These are phyloP conservation scores for Oreochromis mossambicus DNA, from an alignment of 2,797 vertebrate species.

Conservation along the genomic window DNA sequence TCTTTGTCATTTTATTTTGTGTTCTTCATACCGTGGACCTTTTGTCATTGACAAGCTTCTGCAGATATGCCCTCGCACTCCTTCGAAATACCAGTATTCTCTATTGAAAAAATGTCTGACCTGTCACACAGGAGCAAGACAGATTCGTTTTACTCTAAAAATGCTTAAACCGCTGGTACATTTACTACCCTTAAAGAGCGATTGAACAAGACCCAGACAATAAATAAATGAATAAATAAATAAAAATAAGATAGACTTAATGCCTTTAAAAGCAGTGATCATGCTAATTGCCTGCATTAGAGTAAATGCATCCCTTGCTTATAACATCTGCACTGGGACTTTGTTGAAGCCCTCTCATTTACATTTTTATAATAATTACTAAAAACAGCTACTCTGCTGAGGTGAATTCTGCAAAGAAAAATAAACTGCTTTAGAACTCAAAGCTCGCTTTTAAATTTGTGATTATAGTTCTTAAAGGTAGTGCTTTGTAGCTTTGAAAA, in stretches of 20 bases:
- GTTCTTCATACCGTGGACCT: not conserved
- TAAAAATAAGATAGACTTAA: slow-evolving; percentile 14
- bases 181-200: not conserved
- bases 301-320: slow-evolving; percentile 16
- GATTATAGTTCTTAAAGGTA: not conserved
- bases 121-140: not conserved
- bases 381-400: not conserved
- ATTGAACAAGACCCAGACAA: not conserved
- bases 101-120: not conserved
- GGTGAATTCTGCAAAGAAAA: not conserved
- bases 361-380: not conserved
- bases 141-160: not conserved
- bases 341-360: not conserved
- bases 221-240: not conserved
- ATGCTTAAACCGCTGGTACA: not conserved
- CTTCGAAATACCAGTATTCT: not conserved
- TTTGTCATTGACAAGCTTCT: not conserved
- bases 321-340: slow-evolving; percentile 4
- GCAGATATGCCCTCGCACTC: not conserved
- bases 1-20: not conserved
- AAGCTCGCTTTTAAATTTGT: not conserved
- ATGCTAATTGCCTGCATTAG: slow-evolving; percentile 21
- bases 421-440: not conserved
- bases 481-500: not conserved
- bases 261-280: slow-evolving; percentile 14